Evolutionary conservation across 2,113 vertebrate species (phyloP).

Genomic region (Microtus oregoni): DNA sequence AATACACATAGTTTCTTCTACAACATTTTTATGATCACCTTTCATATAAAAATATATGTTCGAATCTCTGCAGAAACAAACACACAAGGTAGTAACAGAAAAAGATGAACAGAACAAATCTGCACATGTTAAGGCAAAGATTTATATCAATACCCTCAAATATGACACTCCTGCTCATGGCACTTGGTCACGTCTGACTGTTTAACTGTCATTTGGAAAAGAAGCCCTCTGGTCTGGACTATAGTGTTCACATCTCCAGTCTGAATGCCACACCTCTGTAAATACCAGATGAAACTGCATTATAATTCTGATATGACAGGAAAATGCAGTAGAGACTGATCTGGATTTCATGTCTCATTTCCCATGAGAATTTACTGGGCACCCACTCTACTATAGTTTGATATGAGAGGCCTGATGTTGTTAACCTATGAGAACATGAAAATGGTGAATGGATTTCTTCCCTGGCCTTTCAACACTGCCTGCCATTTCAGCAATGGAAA

Average conservation of each 20-base stretch:
- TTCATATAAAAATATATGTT: background rate
- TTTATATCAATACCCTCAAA: background rate
- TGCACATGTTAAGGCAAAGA: background rate
- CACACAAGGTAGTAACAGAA: background rate
- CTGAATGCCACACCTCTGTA: slow-evolving; percentile 27
- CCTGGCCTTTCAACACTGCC: background rate
- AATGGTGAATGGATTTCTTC: slow-evolving; percentile 10
- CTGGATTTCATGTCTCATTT: slow-evolving; percentile 24
- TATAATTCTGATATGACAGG: background rate
- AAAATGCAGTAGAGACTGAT: background rate
- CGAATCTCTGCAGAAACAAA: background rate
- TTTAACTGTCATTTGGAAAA: slow-evolving; percentile 22
- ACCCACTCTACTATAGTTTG: background rate
- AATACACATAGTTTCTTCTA: background rate
- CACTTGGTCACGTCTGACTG: background rate
- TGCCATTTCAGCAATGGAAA: slow-evolving; percentile 7
- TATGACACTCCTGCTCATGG: background rate
- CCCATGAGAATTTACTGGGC: background rate
- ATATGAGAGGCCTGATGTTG: background rate
- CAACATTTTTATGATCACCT: background rate
- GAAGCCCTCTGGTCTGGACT: background rate
- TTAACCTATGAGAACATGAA: background rate
- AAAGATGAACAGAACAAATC: background rate
- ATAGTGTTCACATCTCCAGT: background rate
- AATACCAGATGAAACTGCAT: background rate